Evolutionary conservation across 2,797 vertebrate genomes (phyloP).

Genomic region (Arrhamphus sclerolepis): DNA sequence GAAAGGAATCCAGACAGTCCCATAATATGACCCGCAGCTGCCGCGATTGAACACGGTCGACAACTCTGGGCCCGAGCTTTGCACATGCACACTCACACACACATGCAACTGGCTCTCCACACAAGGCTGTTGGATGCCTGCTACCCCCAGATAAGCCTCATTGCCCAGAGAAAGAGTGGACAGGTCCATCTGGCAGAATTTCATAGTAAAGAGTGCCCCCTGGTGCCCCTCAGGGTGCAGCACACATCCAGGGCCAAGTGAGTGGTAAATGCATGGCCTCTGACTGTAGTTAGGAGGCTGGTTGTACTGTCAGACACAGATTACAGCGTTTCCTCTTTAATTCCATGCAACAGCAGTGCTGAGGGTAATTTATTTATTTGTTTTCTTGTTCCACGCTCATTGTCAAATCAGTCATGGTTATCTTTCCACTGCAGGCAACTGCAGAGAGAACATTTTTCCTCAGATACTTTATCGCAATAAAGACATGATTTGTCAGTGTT

Average conservation of each 20-base stretch:
- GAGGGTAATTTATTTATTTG: slow-evolving; percentile 1
- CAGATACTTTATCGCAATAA: slow-evolving; percentile 34
- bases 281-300: slow-evolving; percentile 17
- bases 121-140: slow-evolving; percentile 63
- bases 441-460: slow-evolving; percentile 16
- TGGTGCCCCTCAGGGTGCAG: slow-evolving; percentile 39
- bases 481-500: slow-evolving; percentile 47
- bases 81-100: slow-evolving; percentile 47
- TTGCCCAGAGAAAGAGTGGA: slow-evolving; percentile 46
- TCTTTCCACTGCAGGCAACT: slow-evolving; percentile 54
- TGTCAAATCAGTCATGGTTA: slow-evolving; percentile 55
- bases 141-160: slow-evolving; percentile 66
- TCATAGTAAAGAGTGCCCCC: slow-evolving; percentile 66
- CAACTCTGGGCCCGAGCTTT: slow-evolving; percentile 42
- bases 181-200: slow-evolving; percentile 32
- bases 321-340: slow-evolving; percentile 42
- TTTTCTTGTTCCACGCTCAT: slow-evolving; percentile 40
- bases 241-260: slow-evolving; percentile 27
- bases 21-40: slow-evolving; percentile 58
- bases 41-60: slow-evolving; percentile 48
- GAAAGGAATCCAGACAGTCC: slow-evolving; percentile 66
- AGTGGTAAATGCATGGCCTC: slow-evolving; percentile 8
- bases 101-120: slow-evolving; percentile 55
- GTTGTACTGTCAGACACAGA: slow-evolving; percentile 43
- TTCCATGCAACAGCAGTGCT: slow-evolving; percentile 36